Evolutionary conservation across 2,797 vertebrate species (phyloP), one percentile per base, ranked within the genome.

Genomic region (Acrossocheilus wenchowensis): DNA sequence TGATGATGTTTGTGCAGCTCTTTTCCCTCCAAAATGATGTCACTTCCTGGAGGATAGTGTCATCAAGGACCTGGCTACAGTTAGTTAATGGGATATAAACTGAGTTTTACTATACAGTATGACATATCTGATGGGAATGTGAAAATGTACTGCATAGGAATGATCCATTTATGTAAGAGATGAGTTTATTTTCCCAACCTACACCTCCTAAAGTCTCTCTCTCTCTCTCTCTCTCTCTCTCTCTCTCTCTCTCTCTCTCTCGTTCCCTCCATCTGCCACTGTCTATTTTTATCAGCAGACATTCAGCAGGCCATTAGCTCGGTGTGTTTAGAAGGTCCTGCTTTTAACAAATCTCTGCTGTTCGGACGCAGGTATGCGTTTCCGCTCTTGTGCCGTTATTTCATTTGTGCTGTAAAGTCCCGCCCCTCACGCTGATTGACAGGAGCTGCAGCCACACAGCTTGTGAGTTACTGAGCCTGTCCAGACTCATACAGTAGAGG

Each of bases 201-300:
- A 62, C 36, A 43, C 77, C 62, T 50, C 23, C 17, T 4, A 45
- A 34, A n/a, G 2, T 39, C 9, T 21, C 69, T 36, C 48, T 41
- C 6, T 74, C 72, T 77, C 71, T 41, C 6, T 74, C 72, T 77
- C 71, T 26, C 26, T 26, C 26, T 26, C 26, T 26, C 26, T 26
- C 26, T 26, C 26, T 39, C 9, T 21, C 69, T 36, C 48, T 39
- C 9, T 21, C 69, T 36, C 48, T 41, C 6, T 74, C 72, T 77
- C 71, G 1, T 48, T 26, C 50, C 21, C 48, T 34, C 45, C n/a
- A 41, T 36, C 19, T 41, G 39, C 54, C 36, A 66, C 5, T 15
- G 72, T 87, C 83, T 80, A 78, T 84, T 82, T 85, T 85, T 83
- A 73, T 84, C 73, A 0, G 17, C 66, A 84, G 82, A 82, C 78